Evolutionary conservation across 2,113 vertebrate genomes (phyloP).

Genomic region (Zootoca vivipara): DNA sequence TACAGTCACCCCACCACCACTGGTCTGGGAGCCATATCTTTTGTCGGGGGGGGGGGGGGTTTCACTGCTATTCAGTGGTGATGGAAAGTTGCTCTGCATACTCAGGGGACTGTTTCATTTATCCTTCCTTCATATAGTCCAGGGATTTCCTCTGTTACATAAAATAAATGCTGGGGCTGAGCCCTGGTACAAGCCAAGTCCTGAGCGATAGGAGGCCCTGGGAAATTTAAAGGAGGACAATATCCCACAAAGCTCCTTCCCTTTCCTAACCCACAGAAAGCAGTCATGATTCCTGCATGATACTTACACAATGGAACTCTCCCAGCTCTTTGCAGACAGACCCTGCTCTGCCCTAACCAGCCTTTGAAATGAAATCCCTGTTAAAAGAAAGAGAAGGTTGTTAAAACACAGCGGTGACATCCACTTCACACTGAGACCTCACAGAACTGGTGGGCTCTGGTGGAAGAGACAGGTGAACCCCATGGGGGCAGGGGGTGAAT

Average conservation of each 20-base stretch:
- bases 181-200: neutral
- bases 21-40: neutral
- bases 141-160: neutral
- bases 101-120: neutral
- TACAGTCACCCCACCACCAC: neutral
- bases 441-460: neutral
- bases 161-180: neutral
- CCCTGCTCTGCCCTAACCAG: slow-evolving; percentile 93
- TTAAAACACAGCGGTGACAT: neutral
- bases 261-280: neutral
- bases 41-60: neutral
- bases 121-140: neutral
- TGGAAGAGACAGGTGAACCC: neutral
- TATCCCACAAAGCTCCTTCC: neutral
- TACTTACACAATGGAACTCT: slow-evolving; percentile 89
- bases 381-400: neutral
- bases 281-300: neutral
- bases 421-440: neutral
- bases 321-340: slow-evolving; percentile 72
- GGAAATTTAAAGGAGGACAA: neutral
- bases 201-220: neutral
- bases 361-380: slow-evolving; percentile 94
- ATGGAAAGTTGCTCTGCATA: neutral
- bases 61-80: too few relatives aligned
- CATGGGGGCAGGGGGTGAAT: too few relatives aligned